Percentiles rank a stretch among this genome's conserved stretches.
These are phyloP conservation scores for Alfaro cultratus DNA, from an alignment of 2,797 vertebrate species.

Conservation along the genomic window DNA sequence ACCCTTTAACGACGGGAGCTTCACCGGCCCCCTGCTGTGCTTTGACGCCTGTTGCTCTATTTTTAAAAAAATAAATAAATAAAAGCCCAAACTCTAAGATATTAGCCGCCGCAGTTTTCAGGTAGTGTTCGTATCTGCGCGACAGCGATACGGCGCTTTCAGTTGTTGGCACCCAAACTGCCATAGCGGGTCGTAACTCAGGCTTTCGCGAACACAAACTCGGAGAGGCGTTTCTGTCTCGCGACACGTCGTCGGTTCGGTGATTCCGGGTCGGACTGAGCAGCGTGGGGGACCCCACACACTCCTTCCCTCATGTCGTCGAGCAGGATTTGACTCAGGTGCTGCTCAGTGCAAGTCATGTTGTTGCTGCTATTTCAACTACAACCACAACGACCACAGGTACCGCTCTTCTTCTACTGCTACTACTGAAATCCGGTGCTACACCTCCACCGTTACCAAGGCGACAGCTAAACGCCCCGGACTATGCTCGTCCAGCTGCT, in stretches of 20 bases:
- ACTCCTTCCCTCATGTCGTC: slow-evolving; percentile 47
- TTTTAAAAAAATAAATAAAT: slow-evolving; percentile 10
- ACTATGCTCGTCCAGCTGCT: slow-evolving; percentile 52
- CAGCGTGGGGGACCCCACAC: slow-evolving; percentile 49
- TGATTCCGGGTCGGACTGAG: slow-evolving; percentile 57
- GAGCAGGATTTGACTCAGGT: slow-evolving; percentile 78
- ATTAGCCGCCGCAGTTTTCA: slow-evolving; percentile 42
- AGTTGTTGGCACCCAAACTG: slow-evolving; percentile 69
- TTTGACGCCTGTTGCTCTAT: slow-evolving; percentile 52
- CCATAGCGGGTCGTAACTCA: slow-evolving; percentile 71
- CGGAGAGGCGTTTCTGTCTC: slow-evolving; percentile 26
- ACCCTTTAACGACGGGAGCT: slow-evolving; percentile 65
- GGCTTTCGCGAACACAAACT: slow-evolving; percentile 62
- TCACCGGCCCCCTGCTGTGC: slow-evolving; percentile 66
- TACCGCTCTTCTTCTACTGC: slow-evolving; percentile 56
- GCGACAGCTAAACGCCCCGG: slow-evolving; percentile 56
- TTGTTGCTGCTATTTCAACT: slow-evolving; percentile 77
- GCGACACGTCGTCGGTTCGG: slow-evolving; percentile 40
- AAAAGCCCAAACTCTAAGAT: slow-evolving; percentile 5
- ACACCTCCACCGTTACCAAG: slow-evolving; percentile 63
- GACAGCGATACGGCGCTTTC: slow-evolving; percentile 37
- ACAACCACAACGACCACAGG: slow-evolving; percentile 56
- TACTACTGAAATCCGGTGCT: slow-evolving; percentile 72
- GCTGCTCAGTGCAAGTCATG: slow-evolving; percentile 74
- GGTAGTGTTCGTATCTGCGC: slow-evolving; percentile 30